Conservation (phyloP, 2,113 vertebrate species). For the Podarcis cretensis region DNA sequence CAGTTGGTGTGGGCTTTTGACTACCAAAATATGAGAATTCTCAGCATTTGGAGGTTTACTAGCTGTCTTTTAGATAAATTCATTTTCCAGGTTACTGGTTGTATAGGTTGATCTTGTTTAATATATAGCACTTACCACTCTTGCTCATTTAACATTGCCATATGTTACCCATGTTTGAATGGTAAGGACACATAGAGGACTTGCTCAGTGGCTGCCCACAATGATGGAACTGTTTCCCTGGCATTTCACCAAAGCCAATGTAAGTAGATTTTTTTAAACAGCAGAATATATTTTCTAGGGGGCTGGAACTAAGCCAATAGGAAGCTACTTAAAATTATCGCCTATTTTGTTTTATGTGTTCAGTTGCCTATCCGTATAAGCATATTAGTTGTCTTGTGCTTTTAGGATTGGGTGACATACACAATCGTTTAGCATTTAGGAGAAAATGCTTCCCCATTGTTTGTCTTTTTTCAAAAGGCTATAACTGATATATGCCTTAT, state of each 20-base stretch:
- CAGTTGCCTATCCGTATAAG: background rate
- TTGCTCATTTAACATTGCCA: background rate
- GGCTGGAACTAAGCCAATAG: background rate
- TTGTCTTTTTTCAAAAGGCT: background rate
- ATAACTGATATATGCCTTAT: background rate
- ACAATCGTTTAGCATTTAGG: background rate
- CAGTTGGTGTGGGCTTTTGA: background rate
- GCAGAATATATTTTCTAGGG: background rate
- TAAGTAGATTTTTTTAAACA: background rate
- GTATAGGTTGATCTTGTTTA: background rate
- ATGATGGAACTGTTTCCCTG: background rate
- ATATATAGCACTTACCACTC: background rate
- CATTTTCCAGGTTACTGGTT: background rate
- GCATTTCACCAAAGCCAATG: background rate
- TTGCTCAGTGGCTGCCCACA: background rate
- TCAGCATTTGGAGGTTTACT: background rate
- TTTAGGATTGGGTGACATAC: background rate
- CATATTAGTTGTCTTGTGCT: too few relatives aligned
- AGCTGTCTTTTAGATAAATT: background rate
- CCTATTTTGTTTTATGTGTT: background rate
- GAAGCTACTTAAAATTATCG: background rate
- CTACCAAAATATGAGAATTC: background rate
- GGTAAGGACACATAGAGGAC: background rate
- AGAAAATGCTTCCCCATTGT: background rate
- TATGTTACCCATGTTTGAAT: background rate